phyloP scores from a whole-genome alignment of 1,140 invertebrate species.

The Drosophila pseudoananassae region DNA sequence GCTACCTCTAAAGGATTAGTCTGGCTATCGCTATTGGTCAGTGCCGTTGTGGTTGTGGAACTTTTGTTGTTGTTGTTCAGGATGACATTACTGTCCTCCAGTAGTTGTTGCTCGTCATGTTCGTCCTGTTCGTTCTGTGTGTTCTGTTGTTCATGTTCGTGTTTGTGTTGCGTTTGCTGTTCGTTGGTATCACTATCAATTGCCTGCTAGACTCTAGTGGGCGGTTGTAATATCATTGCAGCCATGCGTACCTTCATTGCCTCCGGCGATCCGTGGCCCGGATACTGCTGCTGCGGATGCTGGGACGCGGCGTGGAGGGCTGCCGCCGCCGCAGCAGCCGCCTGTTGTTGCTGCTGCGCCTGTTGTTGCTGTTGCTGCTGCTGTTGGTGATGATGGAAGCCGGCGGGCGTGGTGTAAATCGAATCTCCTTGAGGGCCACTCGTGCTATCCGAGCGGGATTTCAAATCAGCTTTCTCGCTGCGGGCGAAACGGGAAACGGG shows the following conservation, averaged over 20 bases:
- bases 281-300: constrained; percentile 75
- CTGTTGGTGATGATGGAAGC: constrained; percentile 83
- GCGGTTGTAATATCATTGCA: constrained; percentile 90
- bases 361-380: constrained; percentile 77
- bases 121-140: constrained; percentile 37
- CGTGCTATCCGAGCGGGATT: constrained; percentile 84
- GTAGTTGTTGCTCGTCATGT: constrained; percentile 34
- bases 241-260: constrained; percentile 92
- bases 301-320: constrained; percentile 64
- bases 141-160: constrained; percentile 30
- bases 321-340: constrained; percentile 63
- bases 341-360: constrained; percentile 68
- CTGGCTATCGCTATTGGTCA: constrained; percentile 70
- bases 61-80: constrained; percentile 52
- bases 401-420: constrained; percentile 84
- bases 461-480: constrained; percentile 84
- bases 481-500: constrained; percentile 44
- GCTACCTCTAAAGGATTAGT: constrained; percentile 39
- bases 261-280: constrained; percentile 86
- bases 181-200: constrained; percentile 78
- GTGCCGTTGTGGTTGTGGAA: constrained; percentile 38
- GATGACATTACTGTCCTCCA: constrained; percentile 49
- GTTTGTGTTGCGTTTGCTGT: constrained; percentile 63
- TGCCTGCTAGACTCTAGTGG: constrained; percentile 90
- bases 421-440: constrained; percentile 84